Base-by-base conservation (phyloP, 2,888 invertebrate species). In the Pomacea canaliculata region DNA sequence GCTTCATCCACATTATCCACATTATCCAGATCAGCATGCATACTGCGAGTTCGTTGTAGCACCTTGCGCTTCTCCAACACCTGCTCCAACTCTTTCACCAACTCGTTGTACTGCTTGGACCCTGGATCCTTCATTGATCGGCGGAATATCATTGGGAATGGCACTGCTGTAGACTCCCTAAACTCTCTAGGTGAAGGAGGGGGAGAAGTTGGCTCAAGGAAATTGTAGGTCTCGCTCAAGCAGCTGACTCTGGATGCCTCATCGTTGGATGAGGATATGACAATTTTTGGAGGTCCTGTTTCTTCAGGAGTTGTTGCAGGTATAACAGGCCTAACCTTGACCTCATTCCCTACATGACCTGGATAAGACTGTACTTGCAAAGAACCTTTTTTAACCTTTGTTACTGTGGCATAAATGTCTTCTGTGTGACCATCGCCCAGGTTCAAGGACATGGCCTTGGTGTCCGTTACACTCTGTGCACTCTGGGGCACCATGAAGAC, bases 81-180 rank as follows among this genome's bases (percentile, higher is more conserved):
- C 19, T 80, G 76, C 18, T 83, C 82, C 71, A 87, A 73, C 73
- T 87, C 87, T 59, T 82, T 83, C 10, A 87, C 82, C 19, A 87
- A 75, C 16, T 82, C 82, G 76, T 85, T 85, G 80, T 87, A 85
- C 27, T 85, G 79, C 76, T 85, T 85, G 23, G 86, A 86, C 27
- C 86, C 87, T 10, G 85, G 85, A 73, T 87, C 86, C 68, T 83
- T 84, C 69, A 84, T 86, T 7, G 86, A 86, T 71, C 85, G 83
- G 68, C 86, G 84, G 67, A 84, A 87, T 46, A 87, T 83, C 49
- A 86, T 85, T 46, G 86, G 87, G 71, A 83, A 83, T 62, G 83
- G 80, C 69, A 84, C 63, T 19, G 48, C 71, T 16, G 76, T 49
- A 10, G 73, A 73, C 46, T 73, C 59, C n/a, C 9, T 27, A 23